Conservation (phyloP, 2,888 invertebrate species). For the Nymphalis urticae region DNA sequence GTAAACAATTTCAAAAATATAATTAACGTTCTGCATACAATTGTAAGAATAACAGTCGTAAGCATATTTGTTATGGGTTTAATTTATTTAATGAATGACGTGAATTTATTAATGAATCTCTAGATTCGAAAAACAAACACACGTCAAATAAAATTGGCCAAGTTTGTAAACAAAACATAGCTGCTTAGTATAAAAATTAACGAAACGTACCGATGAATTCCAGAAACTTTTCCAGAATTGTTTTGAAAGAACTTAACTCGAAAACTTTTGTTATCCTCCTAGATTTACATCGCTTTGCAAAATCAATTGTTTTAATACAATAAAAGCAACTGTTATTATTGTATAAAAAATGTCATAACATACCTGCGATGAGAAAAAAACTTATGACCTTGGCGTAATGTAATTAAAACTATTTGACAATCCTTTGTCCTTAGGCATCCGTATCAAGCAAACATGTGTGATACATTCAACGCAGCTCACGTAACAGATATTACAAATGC, state of each 20-base stretch:
- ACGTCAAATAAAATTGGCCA: neutral
- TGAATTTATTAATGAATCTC: neutral
- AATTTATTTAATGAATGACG: constrained; percentile 5
- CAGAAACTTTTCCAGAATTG: neutral
- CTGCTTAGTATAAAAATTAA: neutral
- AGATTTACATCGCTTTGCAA: too few species aligned
- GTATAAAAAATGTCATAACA: neutral
- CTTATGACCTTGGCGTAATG: neutral
- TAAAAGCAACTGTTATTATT: neutral
- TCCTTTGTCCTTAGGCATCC: constrained; percentile 29
- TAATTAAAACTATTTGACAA: constrained; percentile 6
- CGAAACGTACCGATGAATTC: neutral
- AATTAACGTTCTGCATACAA: constrained; percentile 2
- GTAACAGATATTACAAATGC: constrained; percentile 49
- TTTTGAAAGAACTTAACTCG: neutral
- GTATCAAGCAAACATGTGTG: constrained; percentile 24
- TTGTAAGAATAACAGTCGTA: neutral
- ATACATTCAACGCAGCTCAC: constrained; percentile 25
- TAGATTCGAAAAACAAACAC: neutral
- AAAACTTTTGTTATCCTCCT: neutral
- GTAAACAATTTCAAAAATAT: constrained; percentile 9
- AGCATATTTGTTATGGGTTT: neutral
- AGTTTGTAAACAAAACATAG: constrained; percentile 4
- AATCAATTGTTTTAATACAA: too few species aligned
- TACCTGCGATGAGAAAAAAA: neutral